phyloP scores from a whole-genome alignment of 37 sponge, comb jelly and placozoan species.

The Chondrilla cf. caribensis region DNA sequence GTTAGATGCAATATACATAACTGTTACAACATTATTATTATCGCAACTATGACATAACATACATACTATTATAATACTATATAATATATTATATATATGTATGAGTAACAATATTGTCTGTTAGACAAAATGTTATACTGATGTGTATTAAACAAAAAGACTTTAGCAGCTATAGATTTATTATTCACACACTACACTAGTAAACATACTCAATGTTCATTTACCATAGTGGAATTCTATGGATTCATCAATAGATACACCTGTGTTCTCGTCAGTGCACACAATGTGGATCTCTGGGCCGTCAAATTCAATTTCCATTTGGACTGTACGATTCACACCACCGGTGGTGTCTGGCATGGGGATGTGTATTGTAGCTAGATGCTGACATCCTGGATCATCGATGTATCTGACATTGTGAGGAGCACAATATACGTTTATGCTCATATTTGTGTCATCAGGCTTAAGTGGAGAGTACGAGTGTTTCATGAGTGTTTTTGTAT shows the following conservation, averaged over 20 bases:
- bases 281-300: slow-evolving; percentile 9
- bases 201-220: no score
- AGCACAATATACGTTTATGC: not conserved
- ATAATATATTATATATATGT: no score
- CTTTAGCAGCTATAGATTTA: no score
- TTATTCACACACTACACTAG: no score
- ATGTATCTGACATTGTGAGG: not conserved
- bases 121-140: no score
- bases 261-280: not conserved
- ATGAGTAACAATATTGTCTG: no score
- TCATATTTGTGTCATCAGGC: not conserved
- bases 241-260: not conserved
- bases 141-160: no score
- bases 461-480: not conserved
- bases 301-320: not conserved
- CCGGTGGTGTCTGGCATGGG: slow-evolving; percentile 4
- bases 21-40: no score
- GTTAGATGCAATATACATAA: no score
- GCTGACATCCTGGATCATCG: not conserved
- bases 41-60: no score
- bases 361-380: not conserved
- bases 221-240: not conserved
- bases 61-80: no score
- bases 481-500: not conserved
- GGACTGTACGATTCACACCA: not conserved